phyloP scores from a whole-genome alignment of 2,113 vertebrate genomes.

The Phodopus roborovskii region DNA sequence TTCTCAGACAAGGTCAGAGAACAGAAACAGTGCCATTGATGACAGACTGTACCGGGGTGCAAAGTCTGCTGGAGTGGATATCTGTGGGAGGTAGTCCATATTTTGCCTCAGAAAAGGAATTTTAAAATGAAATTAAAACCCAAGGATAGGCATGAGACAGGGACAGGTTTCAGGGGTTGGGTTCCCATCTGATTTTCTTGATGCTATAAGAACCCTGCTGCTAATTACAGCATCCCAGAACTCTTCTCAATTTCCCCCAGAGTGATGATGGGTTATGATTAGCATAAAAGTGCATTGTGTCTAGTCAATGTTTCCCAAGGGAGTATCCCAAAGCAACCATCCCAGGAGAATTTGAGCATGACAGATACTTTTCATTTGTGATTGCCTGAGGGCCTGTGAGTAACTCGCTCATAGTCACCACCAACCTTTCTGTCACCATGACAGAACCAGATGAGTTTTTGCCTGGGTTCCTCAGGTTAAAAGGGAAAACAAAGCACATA shows the following conservation, averaged over 20 bases:
- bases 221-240: slow-evolving; percentile 47
- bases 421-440: slow-evolving; percentile 29
- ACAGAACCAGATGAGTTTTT: slow-evolving; percentile 29
- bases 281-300: slow-evolving; percentile 44
- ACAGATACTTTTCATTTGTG: slow-evolving; percentile 71
- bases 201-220: slow-evolving; percentile 17
- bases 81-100: neutral
- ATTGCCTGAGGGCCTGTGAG: slow-evolving; percentile 35
- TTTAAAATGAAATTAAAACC: neutral
- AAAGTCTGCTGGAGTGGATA: neutral
- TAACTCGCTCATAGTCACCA: slow-evolving; percentile 56
- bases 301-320: slow-evolving; percentile 20
- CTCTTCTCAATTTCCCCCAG: slow-evolving; percentile 29
- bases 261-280: slow-evolving; percentile 44
- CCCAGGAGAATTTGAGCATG: slow-evolving; percentile 55
- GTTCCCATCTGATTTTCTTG: slow-evolving; percentile 12
- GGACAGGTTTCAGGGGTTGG: neutral
- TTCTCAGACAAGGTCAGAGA: neutral
- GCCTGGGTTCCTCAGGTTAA: neutral
- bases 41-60: neutral
- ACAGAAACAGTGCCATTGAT: neutral
- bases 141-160: neutral
- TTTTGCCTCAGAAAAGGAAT: slow-evolving; percentile 7
- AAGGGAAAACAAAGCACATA: neutral
- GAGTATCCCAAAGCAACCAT: slow-evolving; percentile 61